Percentiles rank a stretch among this genome's conserved stretches.
phyloP scores from a whole-genome alignment of 2,888 invertebrate species.

The Torymus aiolomorphi region DNA sequence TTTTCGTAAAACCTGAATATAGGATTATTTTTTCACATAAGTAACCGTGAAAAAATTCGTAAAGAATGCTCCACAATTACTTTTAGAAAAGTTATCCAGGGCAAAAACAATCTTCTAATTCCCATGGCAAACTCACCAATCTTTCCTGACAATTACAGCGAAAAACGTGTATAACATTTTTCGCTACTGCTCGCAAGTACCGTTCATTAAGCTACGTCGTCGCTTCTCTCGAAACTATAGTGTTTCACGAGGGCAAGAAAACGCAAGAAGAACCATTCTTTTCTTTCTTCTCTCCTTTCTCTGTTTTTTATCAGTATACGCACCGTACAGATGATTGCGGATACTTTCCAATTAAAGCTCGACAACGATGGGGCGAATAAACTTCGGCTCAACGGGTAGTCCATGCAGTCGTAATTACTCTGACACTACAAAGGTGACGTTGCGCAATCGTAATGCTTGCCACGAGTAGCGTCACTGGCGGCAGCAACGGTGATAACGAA shows the following conservation, averaged over 20 bases:
- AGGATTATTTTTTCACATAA: too few relatives aligned
- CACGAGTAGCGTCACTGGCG: too few relatives aligned
- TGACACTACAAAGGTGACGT: not conserved
- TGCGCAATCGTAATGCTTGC: conserved; percentile 14
- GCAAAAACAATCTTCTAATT: conserved; percentile 6
- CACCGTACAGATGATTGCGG: conserved; percentile 11
- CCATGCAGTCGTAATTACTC: conserved; percentile 23
- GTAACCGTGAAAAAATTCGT: too few relatives aligned
- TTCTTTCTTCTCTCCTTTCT: conserved; percentile 12
- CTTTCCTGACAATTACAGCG: conserved; percentile 10
- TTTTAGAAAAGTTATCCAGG: too few relatives aligned
- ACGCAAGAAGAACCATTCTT: conserved; percentile 3
- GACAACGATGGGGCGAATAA: conserved; percentile 25
- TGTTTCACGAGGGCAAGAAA: not conserved
- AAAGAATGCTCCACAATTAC: too few relatives aligned
- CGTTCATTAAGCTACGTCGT: conserved; percentile 32
- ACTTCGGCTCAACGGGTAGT: not conserved
- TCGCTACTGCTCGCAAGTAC: conserved; percentile 7
- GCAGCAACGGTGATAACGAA: conserved; percentile 23
- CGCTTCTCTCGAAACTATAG: too few relatives aligned
- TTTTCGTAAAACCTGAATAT: too few relatives aligned
- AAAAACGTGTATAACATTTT: conserved; percentile 29
- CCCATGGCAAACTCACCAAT: conserved; percentile 19
- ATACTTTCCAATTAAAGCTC: conserved; percentile 51
- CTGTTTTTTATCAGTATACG: conserved; percentile 1